phyloP scores from a whole-genome alignment of 2,888 invertebrate genomes.

The Hirtodrosophila confusa region DNA sequence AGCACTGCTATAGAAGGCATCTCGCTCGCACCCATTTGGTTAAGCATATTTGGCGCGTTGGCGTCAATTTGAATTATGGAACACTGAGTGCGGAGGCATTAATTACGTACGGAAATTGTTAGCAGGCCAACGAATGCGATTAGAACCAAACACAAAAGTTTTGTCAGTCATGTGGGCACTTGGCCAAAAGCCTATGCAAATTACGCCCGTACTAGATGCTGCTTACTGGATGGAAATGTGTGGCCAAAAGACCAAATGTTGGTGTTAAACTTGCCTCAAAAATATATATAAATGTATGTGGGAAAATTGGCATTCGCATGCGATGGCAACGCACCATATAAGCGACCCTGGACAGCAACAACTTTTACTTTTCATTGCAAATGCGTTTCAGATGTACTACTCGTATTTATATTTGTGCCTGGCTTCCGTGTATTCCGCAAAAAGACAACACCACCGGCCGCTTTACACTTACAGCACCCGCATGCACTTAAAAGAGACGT shows the following conservation, averaged over 20 bases:
- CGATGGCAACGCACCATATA: constrained; percentile 68
- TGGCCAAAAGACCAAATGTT: constrained; percentile 65
- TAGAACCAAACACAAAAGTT: constrained; percentile 55
- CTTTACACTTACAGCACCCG: constrained; percentile 62
- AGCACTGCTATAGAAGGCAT: constrained; percentile 30
- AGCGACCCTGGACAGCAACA: constrained; percentile 68
- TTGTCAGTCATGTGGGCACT: constrained; percentile 51
- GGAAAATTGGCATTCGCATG: constrained; percentile 72
- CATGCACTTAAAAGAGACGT: constrained; percentile 73
- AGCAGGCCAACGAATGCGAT: constrained; percentile 42
- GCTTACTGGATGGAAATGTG: constrained; percentile 38
- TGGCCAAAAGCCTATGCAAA: constrained; percentile 72
- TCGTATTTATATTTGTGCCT: constrained; percentile 11
- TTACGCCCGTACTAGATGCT: constrained; percentile 29
- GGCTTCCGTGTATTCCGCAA: constrained; percentile 66
- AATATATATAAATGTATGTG: constrained; percentile 67
- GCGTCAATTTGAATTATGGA: constrained; percentile 70
- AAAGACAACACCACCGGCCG: constrained; percentile 38
- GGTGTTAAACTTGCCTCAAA: constrained; percentile 63
- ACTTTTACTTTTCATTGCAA: constrained; percentile 76
- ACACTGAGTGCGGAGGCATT: constrained; percentile 46
- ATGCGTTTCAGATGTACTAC: constrained; percentile 48
- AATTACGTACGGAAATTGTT: constrained; percentile 71
- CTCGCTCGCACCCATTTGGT: constrained; percentile 36
- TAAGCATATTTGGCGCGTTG: constrained; percentile 66